phyloP scores from a whole-genome alignment of 1,140 invertebrate genomes.

The Magallana angulata region DNA sequence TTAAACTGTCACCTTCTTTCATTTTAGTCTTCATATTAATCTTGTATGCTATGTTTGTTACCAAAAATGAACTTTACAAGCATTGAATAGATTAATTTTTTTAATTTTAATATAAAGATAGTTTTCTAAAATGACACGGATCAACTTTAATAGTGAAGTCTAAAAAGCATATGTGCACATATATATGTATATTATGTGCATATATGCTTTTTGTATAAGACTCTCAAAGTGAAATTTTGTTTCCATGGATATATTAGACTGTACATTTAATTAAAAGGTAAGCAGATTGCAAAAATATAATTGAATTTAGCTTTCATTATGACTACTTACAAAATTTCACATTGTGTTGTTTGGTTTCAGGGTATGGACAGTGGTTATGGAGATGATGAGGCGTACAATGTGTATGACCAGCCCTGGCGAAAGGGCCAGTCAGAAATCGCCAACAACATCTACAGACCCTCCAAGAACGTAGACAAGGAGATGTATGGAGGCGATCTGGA shows the following conservation, averaged over 20 bases:
- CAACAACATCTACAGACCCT: constrained; percentile 94
- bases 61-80: neutral
- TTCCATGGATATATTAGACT: neutral
- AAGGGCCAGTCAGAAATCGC: constrained; percentile 86
- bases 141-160: neutral
- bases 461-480: constrained; percentile 92
- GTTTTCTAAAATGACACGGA: neutral
- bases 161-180: no score
- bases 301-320: no score
- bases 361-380: constrained; percentile 98
- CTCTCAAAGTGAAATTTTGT: no score
- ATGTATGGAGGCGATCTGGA: constrained; percentile 94
- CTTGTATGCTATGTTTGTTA: no score
- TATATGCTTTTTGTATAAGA: no score
- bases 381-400: constrained; percentile 98
- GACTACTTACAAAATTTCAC: no score
- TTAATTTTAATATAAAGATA: neutral
- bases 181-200: no score
- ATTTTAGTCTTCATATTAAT: no score
- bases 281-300: no score
- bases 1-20: no score
- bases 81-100: neutral
- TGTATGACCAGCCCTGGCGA: constrained; percentile 93
- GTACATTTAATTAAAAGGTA: no score
- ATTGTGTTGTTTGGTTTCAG: constrained; percentile 59